Percentiles rank a stretch among this genome's conserved stretches.
Conservation (phyloP, 2,113 vertebrate genomes). For the Calypte anna region DNA sequence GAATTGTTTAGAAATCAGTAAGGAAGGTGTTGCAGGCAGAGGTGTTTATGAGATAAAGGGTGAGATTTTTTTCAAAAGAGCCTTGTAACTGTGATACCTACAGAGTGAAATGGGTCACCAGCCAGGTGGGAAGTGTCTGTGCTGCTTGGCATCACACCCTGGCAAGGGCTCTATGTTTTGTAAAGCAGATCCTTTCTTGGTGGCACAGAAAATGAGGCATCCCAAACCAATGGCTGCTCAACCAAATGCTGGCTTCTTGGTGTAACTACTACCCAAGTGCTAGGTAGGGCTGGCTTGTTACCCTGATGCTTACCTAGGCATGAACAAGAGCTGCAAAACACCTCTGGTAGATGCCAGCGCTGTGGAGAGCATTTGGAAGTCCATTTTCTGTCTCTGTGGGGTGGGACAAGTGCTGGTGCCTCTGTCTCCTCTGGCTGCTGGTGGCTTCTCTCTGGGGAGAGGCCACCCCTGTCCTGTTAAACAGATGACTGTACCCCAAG, state of each 20-base stretch:
- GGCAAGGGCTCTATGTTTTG: not conserved
- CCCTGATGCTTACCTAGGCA: not conserved
- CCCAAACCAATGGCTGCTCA: not conserved
- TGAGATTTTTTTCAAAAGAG: not conserved
- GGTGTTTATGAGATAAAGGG: not conserved
- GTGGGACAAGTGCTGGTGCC: not conserved
- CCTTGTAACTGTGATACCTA: not conserved
- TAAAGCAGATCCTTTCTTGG: accelerated
- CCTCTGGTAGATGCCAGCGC: accelerated
- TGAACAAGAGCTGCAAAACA: not conserved
- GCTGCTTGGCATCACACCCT: not conserved
- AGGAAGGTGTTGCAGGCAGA: not conserved
- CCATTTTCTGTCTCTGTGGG: not conserved
- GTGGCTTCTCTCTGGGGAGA: not conserved
- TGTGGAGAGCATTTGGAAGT: not conserved
- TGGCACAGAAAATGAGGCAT: not conserved
- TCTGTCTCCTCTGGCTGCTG: not conserved
- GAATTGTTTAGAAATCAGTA: not conserved
- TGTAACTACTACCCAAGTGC: not conserved
- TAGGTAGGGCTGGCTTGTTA: not conserved
- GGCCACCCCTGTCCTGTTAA: not conserved
- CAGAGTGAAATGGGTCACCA: accelerated
- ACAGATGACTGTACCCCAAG: not conserved
- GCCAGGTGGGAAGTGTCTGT: accelerated
- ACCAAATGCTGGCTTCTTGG: not conserved